phyloP scores from a whole-genome alignment of 2,113 vertebrate genomes.

The Lycaon pictus region DNA sequence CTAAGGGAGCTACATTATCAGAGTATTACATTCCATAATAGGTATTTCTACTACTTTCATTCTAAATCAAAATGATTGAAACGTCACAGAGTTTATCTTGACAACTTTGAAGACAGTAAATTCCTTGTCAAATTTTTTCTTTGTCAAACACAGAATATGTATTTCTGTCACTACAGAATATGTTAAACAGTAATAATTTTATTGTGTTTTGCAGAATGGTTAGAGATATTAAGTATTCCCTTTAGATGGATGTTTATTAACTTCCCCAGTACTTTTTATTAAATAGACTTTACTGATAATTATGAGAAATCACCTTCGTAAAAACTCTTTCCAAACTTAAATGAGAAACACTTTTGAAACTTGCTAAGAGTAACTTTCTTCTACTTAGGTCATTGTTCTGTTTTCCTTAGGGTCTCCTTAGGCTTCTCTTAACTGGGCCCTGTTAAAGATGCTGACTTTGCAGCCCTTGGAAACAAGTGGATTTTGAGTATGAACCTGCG shows the following conservation, averaged over 20 bases:
- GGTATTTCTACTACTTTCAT: neutral
- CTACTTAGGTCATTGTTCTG: neutral
- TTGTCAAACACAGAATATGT: neutral
- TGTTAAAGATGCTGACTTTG: neutral
- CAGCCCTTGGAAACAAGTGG: neutral
- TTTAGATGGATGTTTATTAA: neutral
- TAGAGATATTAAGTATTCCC: neutral
- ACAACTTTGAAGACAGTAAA: neutral
- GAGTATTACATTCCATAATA: neutral
- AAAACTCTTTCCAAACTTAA: neutral
- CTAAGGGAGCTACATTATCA: neutral
- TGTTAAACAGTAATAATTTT: neutral
- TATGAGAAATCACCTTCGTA: neutral
- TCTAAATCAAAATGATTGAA: neutral
- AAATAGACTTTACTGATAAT: neutral
- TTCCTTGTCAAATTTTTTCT: neutral
- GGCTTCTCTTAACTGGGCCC: constrained; percentile 24
- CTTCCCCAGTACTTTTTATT: neutral
- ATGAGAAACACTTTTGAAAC: neutral
- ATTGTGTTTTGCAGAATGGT: neutral
- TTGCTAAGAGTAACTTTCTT: neutral
- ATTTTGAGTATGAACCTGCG: neutral
- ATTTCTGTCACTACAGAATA: neutral
- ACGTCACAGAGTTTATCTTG: neutral
- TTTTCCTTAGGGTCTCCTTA: constrained; percentile 38